Conservation (phyloP, 2,888 invertebrate species). For the Leptinotarsa haldemani region DNA sequence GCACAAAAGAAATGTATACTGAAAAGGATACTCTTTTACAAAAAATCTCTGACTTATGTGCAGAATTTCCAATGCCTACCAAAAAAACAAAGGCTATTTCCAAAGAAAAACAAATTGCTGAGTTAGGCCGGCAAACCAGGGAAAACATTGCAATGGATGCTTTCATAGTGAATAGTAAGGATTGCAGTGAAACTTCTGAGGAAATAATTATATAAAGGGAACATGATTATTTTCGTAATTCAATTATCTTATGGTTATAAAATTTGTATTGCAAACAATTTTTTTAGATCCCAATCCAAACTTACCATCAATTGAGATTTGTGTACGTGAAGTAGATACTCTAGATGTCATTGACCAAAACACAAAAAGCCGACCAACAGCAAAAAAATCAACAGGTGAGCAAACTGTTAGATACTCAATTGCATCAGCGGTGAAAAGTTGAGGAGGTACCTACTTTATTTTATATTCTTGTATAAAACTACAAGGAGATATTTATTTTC, state of each 20-base stretch:
- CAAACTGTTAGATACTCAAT: background rate
- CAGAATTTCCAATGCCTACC: background rate
- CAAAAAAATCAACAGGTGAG: background rate
- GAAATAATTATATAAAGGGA: background rate
- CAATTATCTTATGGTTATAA: background rate
- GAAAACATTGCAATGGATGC: conserved; percentile 2
- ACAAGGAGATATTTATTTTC: background rate
- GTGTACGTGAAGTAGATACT: background rate
- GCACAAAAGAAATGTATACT: conserved; percentile 1
- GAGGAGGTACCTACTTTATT: background rate
- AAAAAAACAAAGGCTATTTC: background rate
- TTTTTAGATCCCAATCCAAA: background rate
- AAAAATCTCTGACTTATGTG: conserved; percentile 5
- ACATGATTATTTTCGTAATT: conserved; percentile 20
- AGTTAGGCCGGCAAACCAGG: conserved; percentile 12
- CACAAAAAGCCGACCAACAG: background rate
- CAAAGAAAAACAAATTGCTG: conserved; percentile 15
- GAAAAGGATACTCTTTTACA: conserved; percentile 12
- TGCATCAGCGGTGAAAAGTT: background rate
- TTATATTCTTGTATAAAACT: background rate
- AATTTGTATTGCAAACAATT: conserved; percentile 1
- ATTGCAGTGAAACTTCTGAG: background rate
- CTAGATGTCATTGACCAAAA: background rate
- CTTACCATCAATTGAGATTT: background rate
- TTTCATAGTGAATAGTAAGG: background rate